Percentiles rank a stretch among this genome's conserved stretches.
phyloP scores from a whole-genome alignment of 2,888 invertebrate species.

The Microctonus aethiopoides region DNA sequence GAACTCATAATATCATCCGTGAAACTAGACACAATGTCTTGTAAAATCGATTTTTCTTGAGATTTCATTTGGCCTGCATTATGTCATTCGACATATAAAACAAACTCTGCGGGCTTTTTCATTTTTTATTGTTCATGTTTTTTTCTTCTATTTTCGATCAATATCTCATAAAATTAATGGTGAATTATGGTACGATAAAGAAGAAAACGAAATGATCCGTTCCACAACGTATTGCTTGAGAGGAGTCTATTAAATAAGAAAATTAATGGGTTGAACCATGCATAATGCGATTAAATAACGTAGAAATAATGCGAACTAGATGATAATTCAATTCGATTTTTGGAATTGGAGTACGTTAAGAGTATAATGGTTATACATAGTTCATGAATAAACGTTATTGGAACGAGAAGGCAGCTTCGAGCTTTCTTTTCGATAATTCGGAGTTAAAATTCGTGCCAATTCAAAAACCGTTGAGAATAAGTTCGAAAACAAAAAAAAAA shows the following conservation, averaged over 20 bases:
- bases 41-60: slow-evolving; percentile 10
- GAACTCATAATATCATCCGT: slow-evolving; percentile 6
- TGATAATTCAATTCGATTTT: slow-evolving; percentile 36
- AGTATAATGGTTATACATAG: slow-evolving; percentile 40
- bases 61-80: not conserved
- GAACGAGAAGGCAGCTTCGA: slow-evolving; percentile 37
- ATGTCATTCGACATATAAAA: slow-evolving; percentile 11
- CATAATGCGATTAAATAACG: slow-evolving; percentile 33
- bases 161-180: slow-evolving; percentile 17
- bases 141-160: slow-evolving; percentile 19
- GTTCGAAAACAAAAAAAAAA: not conserved
- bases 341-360: slow-evolving; percentile 38
- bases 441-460: not conserved
- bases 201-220: slow-evolving; percentile 27
- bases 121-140: slow-evolving; percentile 22
- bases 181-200: slow-evolving; percentile 2
- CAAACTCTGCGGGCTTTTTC: slow-evolving; percentile 29
- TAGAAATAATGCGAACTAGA: slow-evolving; percentile 26
- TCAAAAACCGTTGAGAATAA: not conserved
- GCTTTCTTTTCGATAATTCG: slow-evolving; percentile 24
- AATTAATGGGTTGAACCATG: slow-evolving; percentile 25
- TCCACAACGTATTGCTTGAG: slow-evolving; percentile 27
- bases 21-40: slow-evolving; percentile 1
- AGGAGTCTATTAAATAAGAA: slow-evolving; percentile 18
- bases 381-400: slow-evolving; percentile 28